These are phyloP conservation scores for Parnassius orleans DNA, from an alignment of 2,888 invertebrate species.

Conservation along the genomic window DNA sequence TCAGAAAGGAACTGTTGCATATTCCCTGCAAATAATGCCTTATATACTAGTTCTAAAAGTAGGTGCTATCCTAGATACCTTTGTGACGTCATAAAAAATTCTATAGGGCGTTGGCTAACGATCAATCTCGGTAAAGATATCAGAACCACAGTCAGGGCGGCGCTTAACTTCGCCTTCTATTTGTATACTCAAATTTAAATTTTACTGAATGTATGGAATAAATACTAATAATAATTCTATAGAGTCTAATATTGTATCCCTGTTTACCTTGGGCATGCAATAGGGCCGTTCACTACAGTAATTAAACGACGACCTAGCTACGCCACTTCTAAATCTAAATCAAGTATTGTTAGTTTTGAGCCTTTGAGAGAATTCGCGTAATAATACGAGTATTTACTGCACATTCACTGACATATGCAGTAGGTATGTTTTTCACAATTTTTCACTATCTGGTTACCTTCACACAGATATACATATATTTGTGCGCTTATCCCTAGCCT, in stretches of 20 bases:
- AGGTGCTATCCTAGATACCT: conserved; percentile 68
- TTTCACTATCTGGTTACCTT: too few species aligned
- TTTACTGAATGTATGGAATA: conserved; percentile 4
- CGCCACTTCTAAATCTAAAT: not conserved
- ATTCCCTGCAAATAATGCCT: conserved; percentile 50
- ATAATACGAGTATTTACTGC: too few species aligned
- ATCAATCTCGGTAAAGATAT: conserved; percentile 36
- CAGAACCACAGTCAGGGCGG: conserved; percentile 31
- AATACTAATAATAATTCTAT: conserved; percentile 9
- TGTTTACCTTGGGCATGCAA: conserved; percentile 70
- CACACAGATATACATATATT: too few species aligned
- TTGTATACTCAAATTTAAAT: conserved; percentile 13
- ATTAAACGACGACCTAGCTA: conserved; percentile 23
- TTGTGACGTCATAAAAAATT: conserved; percentile 43
- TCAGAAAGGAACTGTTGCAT: conserved; percentile 61
- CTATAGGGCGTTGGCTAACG: conserved; percentile 34
- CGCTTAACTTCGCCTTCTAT: conserved; percentile 5
- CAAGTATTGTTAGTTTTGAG: too few species aligned
- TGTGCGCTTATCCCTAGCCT: too few species aligned
- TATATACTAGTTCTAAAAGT: conserved; percentile 64
- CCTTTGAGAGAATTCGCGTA: too few species aligned
- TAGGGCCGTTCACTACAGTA: conserved; percentile 54
- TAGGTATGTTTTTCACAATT: too few species aligned
- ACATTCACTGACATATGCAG: too few species aligned
- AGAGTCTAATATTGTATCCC: conserved; percentile 41